Evolutionary conservation across 2,113 vertebrate genomes (phyloP), one percentile per base, ranked within the genome.

Genomic region (Pagrus major): DNA sequence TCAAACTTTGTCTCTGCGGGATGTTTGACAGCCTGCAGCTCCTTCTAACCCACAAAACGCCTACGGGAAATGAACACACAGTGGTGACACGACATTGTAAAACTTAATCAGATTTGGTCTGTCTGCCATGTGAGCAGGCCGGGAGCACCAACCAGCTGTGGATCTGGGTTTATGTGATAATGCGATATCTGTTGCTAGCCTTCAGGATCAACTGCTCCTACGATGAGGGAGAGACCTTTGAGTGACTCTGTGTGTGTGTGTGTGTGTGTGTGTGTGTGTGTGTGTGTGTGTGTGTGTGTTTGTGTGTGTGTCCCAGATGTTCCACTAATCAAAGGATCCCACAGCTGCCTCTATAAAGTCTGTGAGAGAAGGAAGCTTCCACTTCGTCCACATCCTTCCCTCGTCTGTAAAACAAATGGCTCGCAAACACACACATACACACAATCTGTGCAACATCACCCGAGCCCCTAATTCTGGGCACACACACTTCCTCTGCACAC

Each of bases 381-480:
- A 84, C 86, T 87, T 78, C 63, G 51, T 94, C 91, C 89, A 92
- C 94, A 95, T 94, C 94, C 93, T 93, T 91, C 92, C 90, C 89
- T 69, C 83, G 46, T 88, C 88, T 92, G 84, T 85, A 86, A 89
- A 87, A 92, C 89, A 92, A 91, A 92, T 58, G 86, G 80, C 78
- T 83, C 29, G 9, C 83, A 74, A 60, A 55, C 21, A 42, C 78
- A n/a, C 55, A 18, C 70, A 79, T 56, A 79, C 65, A 84, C 80
- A 60, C 85, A 71, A 72, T 81, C 75, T 37, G 6, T 41, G 59
- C 83, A 73, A 81, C 63, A 66, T 88, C 87, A 85, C 81, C 71
- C 78, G 51, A 74, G 83, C 81, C 81, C 88, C 89, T 74, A 77
- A 92, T 93, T 89, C 90, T 79, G 85, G 84, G 86, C 84, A 87